Percentiles rank a stretch among this genome's conserved stretches.
These are phyloP conservation scores for Apodemus speciosus DNA, from an alignment of 2,113 vertebrate genomes.

Conservation along the genomic window DNA sequence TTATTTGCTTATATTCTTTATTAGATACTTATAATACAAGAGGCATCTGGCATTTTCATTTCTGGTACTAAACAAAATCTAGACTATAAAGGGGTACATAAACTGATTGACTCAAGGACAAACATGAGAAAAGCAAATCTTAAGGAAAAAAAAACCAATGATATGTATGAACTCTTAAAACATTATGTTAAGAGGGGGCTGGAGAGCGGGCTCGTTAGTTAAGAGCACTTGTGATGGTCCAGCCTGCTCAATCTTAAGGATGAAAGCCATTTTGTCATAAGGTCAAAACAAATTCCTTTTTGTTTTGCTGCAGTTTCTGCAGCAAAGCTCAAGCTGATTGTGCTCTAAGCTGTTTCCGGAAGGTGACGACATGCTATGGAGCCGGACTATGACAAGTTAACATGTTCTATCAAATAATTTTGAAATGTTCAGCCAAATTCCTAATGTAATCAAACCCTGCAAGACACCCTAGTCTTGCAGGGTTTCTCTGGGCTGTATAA, in stretches of 20 bases:
- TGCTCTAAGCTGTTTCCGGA: neutral
- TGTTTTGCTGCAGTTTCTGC: neutral
- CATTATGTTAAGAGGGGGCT: neutral
- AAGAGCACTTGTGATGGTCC: neutral
- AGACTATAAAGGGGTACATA: neutral
- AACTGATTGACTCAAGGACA: neutral
- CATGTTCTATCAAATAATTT: neutral
- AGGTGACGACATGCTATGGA: neutral
- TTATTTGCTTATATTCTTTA: constrained; percentile 7
- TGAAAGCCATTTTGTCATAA: neutral
- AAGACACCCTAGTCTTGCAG: neutral
- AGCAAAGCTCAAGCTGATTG: neutral
- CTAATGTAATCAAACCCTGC: neutral
- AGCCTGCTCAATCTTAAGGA: neutral
- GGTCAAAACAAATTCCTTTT: neutral
- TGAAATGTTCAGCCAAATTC: neutral
- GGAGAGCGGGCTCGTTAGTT: neutral
- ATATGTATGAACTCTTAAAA: constrained; percentile 18
- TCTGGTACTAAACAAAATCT: neutral
- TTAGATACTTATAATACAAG: neutral
- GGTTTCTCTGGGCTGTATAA: too few species aligned
- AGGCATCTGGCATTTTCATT: neutral
- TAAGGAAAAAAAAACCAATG: neutral
- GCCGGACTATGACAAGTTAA: neutral
- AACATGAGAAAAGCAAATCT: constrained; percentile 9